Base-by-base conservation (phyloP, 2,113 vertebrate species). In the Micromys minutus region DNA sequence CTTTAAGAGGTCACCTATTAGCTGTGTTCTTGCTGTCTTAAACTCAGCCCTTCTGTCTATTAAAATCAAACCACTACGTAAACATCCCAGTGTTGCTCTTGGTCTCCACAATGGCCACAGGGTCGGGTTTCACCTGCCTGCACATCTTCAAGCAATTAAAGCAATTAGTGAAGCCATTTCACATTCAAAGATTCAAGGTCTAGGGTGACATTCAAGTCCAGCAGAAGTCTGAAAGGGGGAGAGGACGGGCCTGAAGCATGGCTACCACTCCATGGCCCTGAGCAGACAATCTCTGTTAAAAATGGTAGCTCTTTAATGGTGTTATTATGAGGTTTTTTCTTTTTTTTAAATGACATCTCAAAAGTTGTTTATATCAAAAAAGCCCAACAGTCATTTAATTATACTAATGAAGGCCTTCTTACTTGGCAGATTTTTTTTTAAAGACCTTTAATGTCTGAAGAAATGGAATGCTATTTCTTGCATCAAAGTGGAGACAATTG, bases 61-160 rank as follows among this genome's bases (percentile, higher is more conserved):
- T 99, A 99, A 99, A 99, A 98, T 98, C 98, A 98, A 98, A 98
- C 98, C 97, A 97, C 98, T 99, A 79, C 98, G 99, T 99, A 99
- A 99, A 99, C 98, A 99, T 98, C 97, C 98, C 97, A 93, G 85
- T 96, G 98, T 99, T 99, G 98, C 98, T 99, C 99, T 98, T 97
- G 97, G 98, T 98, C 98, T 98, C 97, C 96, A 98, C 98, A 98
- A 98, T 98, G 98, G 99, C 99, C 98, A 90, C 77, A 77, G 98
- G 99, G 99, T 99, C 99, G 11, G 92, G 98, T 99, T 99, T 99
- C 99, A 99, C 99, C 99, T 99, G 99, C 99, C 98, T 97, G 98
- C 99, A 99, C 99, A 99, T 99, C 99, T 99, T 99, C 99, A 98
- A 98, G 99, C 99, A 99, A 99, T 99, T 99, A 99, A 98, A 98